A percentile compares a stretch with the other conserved stretches of the same genome.
These are phyloP conservation scores for Argentina silus DNA, from an alignment of 2,797 vertebrate species.

Conservation along the genomic window DNA sequence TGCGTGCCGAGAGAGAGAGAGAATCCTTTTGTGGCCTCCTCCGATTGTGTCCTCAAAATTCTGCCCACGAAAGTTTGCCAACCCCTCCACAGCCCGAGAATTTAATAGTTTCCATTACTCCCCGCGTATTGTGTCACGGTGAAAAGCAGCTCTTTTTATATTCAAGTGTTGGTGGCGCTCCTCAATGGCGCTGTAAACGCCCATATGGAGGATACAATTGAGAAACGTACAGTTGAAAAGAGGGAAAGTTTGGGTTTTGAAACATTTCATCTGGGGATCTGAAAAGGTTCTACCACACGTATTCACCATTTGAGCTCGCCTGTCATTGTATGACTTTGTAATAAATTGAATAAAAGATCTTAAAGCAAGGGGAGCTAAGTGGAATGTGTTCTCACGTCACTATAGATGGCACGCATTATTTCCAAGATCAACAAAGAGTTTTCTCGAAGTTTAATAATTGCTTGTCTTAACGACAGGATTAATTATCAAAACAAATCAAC, in stretches of 20 bases:
- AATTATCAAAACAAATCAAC: not conserved
- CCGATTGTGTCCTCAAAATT: slow-evolving; percentile 85
- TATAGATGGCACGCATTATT: slow-evolving; percentile 33
- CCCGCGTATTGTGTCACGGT: slow-evolving; percentile 81
- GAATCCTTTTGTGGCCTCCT: slow-evolving; percentile 82
- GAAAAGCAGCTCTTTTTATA: slow-evolving; percentile 83
- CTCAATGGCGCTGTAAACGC: slow-evolving; percentile 86
- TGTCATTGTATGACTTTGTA: slow-evolving; percentile 78
- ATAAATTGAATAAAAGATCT: slow-evolving; percentile 68
- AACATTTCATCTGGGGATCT: slow-evolving; percentile 85
- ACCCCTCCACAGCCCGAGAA: slow-evolving; percentile 80
- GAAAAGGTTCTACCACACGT: slow-evolving; percentile 87
- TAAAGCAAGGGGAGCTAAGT: slow-evolving; percentile 29
- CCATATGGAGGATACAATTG: slow-evolving; percentile 88
- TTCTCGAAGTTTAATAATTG: not conserved
- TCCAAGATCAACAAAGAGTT: not conserved
- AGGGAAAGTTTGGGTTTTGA: slow-evolving; percentile 86
- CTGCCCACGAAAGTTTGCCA: slow-evolving; percentile 88
- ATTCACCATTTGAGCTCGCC: slow-evolving; percentile 81
- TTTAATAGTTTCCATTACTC: slow-evolving; percentile 86
- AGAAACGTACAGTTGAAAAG: slow-evolving; percentile 85
- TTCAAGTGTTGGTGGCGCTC: slow-evolving; percentile 89
- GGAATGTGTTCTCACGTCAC: slow-evolving; percentile 76
- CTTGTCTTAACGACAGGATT: not conserved
- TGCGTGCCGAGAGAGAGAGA: slow-evolving; percentile 77